phyloP scores from a whole-genome alignment of 2,888 invertebrate species.

The Nineta flava region DNA sequence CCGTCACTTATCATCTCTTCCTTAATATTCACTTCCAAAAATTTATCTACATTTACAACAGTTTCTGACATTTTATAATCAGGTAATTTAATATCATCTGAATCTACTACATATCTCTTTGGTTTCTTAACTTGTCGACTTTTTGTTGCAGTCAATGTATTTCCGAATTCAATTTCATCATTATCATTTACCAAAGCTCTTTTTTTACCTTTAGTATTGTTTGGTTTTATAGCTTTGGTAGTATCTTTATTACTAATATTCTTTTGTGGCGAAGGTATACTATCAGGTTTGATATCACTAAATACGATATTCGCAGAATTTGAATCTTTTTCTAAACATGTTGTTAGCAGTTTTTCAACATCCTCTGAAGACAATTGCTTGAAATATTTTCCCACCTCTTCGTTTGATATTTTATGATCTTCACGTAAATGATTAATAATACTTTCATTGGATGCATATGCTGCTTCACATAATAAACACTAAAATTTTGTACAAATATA shows the following conservation, averaged over 20 bases:
- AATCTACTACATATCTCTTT: background rate
- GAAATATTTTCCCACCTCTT: slow-evolving; percentile 8
- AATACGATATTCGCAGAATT: too few species aligned
- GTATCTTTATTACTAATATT: too few species aligned
- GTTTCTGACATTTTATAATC: background rate
- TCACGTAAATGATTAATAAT: slow-evolving; percentile 31
- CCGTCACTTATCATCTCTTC: background rate
- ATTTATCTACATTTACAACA: background rate
- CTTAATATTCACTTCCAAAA: slow-evolving; percentile 1
- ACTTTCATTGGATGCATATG: slow-evolving; percentile 30
- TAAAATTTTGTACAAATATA: slow-evolving; percentile 19
- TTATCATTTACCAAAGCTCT: too few species aligned
- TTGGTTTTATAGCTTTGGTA: too few species aligned
- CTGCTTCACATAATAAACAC: slow-evolving; percentile 35
- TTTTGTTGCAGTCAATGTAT: background rate
- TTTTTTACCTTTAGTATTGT: too few species aligned
- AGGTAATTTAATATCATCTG: background rate
- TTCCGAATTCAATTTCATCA: too few species aligned
- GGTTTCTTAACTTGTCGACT: slow-evolving; percentile 4
- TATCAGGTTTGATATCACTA: too few species aligned
- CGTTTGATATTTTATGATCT: slow-evolving; percentile 22
- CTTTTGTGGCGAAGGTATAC: too few species aligned
- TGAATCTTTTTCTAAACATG: too few species aligned
- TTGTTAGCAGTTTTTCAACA: slow-evolving; percentile 5
- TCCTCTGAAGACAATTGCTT: slow-evolving; percentile 14